Conservation (phyloP, 2,888 invertebrate species). For the Leucozona laternaria region DNA sequence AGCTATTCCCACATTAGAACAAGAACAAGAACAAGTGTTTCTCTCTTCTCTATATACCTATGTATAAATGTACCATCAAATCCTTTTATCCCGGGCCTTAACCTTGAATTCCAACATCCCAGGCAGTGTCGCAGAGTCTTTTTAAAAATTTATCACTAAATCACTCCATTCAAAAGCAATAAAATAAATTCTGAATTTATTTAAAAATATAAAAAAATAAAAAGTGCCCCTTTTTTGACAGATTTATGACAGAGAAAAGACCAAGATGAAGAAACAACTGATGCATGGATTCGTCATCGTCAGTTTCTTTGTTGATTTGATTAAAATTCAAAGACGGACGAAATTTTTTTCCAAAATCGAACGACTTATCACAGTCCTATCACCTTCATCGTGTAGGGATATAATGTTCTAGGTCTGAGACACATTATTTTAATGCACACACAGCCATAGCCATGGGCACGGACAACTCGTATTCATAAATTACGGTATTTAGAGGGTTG, state of each 20-base stretch:
- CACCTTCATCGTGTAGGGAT: background rate
- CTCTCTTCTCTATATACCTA: background rate
- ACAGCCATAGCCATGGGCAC: slow-evolving; percentile 35
- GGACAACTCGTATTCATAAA: slow-evolving; percentile 65
- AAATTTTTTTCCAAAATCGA: slow-evolving; percentile 28
- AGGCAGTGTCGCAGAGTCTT: background rate
- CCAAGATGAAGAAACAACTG: slow-evolving; percentile 20
- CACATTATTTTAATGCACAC: slow-evolving; percentile 59
- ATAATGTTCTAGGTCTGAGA: slow-evolving; percentile 33
- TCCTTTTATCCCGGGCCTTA: slow-evolving; percentile 50
- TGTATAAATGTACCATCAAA: too few species aligned
- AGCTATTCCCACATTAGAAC: slow-evolving; percentile 7
- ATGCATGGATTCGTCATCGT: slow-evolving; percentile 52
- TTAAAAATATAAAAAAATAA: background rate
- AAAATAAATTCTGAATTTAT: slow-evolving; percentile 63
- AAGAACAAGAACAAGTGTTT: slow-evolving; percentile 32
- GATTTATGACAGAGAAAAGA: slow-evolving; percentile 66
- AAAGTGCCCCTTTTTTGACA: slow-evolving; percentile 67
- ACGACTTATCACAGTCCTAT: slow-evolving; percentile 60
- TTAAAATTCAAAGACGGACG: slow-evolving; percentile 42
- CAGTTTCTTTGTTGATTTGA: slow-evolving; percentile 51
- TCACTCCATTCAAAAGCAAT: slow-evolving; percentile 65
- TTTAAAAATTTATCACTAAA: slow-evolving; percentile 29
- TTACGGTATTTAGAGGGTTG: slow-evolving; percentile 50
- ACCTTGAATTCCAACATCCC: background rate